Conservation (phyloP, 2,888 invertebrate genomes). For the Choristoneura rosaceana region DNA sequence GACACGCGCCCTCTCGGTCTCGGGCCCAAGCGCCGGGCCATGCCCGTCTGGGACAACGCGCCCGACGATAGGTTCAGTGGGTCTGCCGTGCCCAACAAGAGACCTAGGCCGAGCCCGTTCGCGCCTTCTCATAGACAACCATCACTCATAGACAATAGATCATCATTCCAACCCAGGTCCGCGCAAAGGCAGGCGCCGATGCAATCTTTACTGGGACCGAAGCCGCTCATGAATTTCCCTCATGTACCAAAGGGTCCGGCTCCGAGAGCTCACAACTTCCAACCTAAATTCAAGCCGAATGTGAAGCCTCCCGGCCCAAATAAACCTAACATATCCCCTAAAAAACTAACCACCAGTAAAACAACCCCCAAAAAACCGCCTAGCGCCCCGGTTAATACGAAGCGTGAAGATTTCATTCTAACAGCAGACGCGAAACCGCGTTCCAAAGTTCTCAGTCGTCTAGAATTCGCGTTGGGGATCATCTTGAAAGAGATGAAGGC, state of each 20-base stretch:
- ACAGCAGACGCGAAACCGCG: conserved; percentile 56
- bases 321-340: conserved; percentile 10
- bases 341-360: conserved; percentile 6
- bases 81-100: conserved; percentile 38
- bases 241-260: not conserved
- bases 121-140: not conserved
- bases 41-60: conserved; percentile 50
- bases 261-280: conserved; percentile 49
- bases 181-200: not conserved
- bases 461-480: conserved; percentile 70
- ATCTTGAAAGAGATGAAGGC: conserved; percentile 65
- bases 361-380: not conserved
- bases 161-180: conserved; percentile 9
- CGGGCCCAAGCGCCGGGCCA: conserved; percentile 57
- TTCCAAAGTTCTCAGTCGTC: conserved; percentile 63
- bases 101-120: conserved; percentile 19
- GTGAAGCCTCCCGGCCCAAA: not conserved
- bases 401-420: conserved; percentile 46
- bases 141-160: not conserved
- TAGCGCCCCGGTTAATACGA: not conserved
- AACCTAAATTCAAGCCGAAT: conserved; percentile 39
- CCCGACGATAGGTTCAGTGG: conserved; percentile 55
- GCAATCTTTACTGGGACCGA: conserved; percentile 24
- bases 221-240: conserved; percentile 40
- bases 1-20: conserved; percentile 48